A percentile compares a stretch with the other conserved stretches of the same genome.
These are phyloP conservation scores for Pseudonaja textilis DNA, from an alignment of 2,113 vertebrate genomes.

Conservation along the genomic window DNA sequence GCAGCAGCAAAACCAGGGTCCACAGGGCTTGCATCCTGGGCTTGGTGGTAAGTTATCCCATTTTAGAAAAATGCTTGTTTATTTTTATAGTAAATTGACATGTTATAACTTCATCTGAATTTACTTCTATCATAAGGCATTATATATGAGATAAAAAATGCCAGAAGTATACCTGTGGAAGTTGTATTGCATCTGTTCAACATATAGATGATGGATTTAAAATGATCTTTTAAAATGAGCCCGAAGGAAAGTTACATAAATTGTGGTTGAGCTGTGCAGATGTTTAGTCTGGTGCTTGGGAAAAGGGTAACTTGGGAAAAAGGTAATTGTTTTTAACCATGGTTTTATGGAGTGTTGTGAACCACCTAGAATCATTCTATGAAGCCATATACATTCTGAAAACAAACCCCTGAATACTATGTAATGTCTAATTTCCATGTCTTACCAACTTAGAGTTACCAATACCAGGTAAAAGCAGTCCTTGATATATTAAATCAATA, in stretches of 20 bases:
- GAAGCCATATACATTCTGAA: not conserved
- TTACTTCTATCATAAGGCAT: not conserved
- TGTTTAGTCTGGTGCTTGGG: not conserved
- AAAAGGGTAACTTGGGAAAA: not conserved
- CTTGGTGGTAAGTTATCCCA: constrained; percentile 80
- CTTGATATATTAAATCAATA: not conserved
- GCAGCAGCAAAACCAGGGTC: constrained; percentile 89
- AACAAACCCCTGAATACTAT: not conserved
- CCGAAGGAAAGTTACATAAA: not conserved
- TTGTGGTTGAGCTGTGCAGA: not conserved
- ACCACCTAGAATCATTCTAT: not conserved
- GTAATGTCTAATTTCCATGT: not conserved
- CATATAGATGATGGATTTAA: not conserved
- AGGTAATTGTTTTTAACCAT: not conserved
- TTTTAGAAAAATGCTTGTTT: constrained; percentile 1
- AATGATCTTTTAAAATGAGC: not conserved
- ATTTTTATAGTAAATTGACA: not conserved
- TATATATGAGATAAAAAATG: not conserved
- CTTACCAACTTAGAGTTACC: not conserved
- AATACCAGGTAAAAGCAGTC: not conserved
- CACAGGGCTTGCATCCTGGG: constrained; percentile 86
- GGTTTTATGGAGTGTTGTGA: not conserved
- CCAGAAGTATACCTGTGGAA: not conserved
- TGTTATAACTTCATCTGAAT: not conserved
- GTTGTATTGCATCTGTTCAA: not conserved